Conservation (phyloP, 1,140 invertebrate species). For the Ceratosolen solmsi region DNA sequence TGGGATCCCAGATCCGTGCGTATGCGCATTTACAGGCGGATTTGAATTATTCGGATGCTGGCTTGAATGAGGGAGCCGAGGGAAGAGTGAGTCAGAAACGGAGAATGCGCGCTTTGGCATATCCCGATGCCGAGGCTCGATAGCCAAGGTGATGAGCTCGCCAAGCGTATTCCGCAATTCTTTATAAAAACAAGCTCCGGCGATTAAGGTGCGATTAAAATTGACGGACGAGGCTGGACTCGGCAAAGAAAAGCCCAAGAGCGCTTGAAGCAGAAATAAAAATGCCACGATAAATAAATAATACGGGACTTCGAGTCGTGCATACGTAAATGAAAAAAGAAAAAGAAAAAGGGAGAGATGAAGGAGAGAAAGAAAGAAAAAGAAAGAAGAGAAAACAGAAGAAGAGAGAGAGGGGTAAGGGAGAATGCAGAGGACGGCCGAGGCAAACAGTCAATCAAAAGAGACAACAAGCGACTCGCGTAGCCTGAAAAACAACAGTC, state of each 20-base stretch:
- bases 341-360: background rate
- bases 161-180: too few relatives aligned
- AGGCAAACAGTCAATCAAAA: background rate
- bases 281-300: background rate
- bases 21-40: background rate
- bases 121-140: background rate
- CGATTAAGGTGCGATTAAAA: too few relatives aligned
- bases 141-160: background rate
- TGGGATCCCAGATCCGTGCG: background rate
- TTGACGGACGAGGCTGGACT: too few relatives aligned
- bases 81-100: background rate
- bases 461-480: background rate
- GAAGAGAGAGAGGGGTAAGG: background rate
- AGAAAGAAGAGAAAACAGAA: background rate
- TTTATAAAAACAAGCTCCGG: too few relatives aligned
- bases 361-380: background rate
- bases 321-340: background rate
- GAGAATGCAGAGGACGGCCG: background rate
- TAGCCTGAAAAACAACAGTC: conserved; percentile 29
- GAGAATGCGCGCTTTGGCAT: background rate
- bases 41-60: background rate
- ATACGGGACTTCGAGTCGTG: background rate
- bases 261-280: background rate
- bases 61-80: background rate
- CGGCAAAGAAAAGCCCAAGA: too few relatives aligned